Evolutionary conservation across 2,113 vertebrate species (phyloP).

Genomic region (Alligator sinensis): DNA sequence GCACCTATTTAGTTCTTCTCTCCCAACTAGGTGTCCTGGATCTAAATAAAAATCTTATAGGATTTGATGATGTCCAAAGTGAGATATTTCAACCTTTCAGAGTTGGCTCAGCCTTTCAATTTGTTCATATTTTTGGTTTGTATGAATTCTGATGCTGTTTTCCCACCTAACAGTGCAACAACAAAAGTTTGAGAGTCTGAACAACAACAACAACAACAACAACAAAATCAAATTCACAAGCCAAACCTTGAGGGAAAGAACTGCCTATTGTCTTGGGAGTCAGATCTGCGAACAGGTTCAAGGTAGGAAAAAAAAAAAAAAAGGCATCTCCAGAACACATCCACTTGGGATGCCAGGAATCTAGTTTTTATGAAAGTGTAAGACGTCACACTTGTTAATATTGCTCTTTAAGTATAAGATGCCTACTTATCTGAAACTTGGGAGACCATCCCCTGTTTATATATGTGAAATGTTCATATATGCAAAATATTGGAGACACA

Average conservation of each 20-base stretch:
- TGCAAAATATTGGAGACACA: too few species aligned
- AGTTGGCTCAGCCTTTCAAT: constrained; percentile 55
- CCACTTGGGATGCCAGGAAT: background rate
- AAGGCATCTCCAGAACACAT: background rate
- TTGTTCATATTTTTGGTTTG: constrained; percentile 38
- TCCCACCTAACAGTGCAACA: background rate
- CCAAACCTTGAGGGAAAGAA: background rate
- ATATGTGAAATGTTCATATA: too few species aligned
- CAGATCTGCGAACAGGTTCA: constrained; percentile 1
- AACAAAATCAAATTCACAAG: background rate
- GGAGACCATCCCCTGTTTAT: too few species aligned
- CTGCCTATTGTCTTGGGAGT: background rate
- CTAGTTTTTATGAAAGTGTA: background rate
- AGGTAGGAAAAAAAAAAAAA: background rate
- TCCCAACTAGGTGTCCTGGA: constrained; percentile 1
- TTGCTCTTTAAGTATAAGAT: background rate
- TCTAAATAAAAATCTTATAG: constrained; percentile 31
- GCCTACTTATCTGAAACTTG: too few species aligned
- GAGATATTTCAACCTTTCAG: constrained; percentile 44
- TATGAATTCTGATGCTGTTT: constrained; percentile 11
- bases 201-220: background rate
- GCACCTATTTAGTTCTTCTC: constrained; percentile 38
- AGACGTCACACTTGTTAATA: background rate
- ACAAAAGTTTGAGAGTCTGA: background rate
- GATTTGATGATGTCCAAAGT: constrained; percentile 22